Conservation (phyloP, 2,113 vertebrate genomes). For the Passerina amoena region DNA sequence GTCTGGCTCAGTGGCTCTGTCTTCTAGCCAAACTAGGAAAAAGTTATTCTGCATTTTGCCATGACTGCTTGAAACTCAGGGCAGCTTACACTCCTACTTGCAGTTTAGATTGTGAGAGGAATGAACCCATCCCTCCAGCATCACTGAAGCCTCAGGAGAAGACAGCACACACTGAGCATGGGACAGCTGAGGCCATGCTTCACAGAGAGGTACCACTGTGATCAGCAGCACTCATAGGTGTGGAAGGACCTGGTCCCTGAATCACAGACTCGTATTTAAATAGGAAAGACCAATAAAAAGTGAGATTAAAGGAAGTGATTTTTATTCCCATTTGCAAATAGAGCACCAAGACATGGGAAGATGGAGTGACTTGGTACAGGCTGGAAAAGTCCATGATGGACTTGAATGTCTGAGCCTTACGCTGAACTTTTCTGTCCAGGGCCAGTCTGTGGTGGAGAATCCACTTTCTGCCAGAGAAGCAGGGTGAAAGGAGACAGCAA, state of each 20-base stretch:
- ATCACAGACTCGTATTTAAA: background rate
- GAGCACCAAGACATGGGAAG: background rate
- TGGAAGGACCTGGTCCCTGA: background rate
- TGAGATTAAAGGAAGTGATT: background rate
- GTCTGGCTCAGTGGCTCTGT: background rate
- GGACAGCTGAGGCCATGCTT: accelerated
- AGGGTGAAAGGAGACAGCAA: background rate
- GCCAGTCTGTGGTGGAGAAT: background rate
- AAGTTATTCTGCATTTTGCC: background rate
- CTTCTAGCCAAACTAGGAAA: background rate
- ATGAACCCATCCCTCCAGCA: background rate
- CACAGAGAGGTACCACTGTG: no score
- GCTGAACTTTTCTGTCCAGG: background rate
- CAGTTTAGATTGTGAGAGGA: background rate
- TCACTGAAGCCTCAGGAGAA: background rate
- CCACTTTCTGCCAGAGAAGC: background rate
- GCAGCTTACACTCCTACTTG: background rate
- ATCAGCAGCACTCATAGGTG: background rate
- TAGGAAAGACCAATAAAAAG: background rate
- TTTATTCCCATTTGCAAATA: background rate
- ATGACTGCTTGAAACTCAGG: background rate
- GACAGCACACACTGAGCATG: accelerated
- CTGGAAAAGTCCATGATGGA: background rate
- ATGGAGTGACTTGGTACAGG: background rate
- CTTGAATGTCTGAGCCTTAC: background rate